Percentiles rank a stretch among this genome's conserved stretches.
phyloP scores from a whole-genome alignment of 2,113 vertebrate genomes.

The Epinephelus fuscoguttatus region DNA sequence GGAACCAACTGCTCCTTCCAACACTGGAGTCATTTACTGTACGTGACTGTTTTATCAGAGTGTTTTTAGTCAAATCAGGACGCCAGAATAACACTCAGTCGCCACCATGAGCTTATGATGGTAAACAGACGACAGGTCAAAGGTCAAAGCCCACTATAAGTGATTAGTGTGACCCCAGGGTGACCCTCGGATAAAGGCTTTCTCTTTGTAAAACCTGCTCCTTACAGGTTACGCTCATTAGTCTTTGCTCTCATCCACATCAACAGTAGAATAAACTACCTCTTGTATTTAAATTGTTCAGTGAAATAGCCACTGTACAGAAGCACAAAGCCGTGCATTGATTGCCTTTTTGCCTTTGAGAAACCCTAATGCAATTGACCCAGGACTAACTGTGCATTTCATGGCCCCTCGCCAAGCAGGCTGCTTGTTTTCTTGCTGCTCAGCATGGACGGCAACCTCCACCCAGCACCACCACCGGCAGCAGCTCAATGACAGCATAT shows the following conservation, averaged over 20 bases:
- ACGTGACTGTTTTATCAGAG: conserved; percentile 58
- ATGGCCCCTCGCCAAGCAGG: conserved; percentile 54
- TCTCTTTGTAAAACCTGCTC: conserved; percentile 18
- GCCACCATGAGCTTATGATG: conserved; percentile 9
- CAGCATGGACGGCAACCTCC: conserved; percentile 60
- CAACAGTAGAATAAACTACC: neutral
- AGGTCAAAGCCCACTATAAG: conserved; percentile 12
- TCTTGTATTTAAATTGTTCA: conserved; percentile 2
- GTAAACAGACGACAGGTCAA: conserved; percentile 6
- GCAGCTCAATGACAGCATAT: conserved; percentile 60
- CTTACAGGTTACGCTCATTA: neutral
- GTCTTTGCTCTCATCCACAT: neutral
- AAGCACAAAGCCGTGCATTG: conserved; percentile 34
- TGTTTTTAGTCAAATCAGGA: conserved; percentile 1
- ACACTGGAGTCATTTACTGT: conserved; percentile 50
- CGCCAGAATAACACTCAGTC: neutral
- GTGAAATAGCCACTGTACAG: conserved; percentile 13
- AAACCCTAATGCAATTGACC: conserved; percentile 57
- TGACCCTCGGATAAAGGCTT: conserved; percentile 17
- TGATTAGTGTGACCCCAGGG: conserved; percentile 38
- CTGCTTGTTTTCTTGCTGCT: conserved; percentile 46
- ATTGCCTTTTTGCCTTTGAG: conserved; percentile 61
- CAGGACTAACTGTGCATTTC: conserved; percentile 68
- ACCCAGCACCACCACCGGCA: conserved; percentile 20
- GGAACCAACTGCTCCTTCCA: conserved; percentile 39